These are phyloP conservation scores for Steinernema khuongi DNA, from an alignment of 1,140 invertebrate genomes.

Conservation along the genomic window DNA sequence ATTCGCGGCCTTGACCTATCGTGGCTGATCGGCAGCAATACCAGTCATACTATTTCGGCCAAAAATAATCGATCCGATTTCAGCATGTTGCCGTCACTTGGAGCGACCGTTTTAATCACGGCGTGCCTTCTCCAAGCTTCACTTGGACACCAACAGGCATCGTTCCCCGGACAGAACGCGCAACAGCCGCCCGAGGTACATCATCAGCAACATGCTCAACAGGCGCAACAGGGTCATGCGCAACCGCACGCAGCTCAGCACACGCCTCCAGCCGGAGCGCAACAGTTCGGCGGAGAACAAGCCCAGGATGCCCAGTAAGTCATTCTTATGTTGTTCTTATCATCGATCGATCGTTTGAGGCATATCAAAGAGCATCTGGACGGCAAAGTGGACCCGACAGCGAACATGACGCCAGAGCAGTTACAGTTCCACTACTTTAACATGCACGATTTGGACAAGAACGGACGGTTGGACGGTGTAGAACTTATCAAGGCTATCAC, in stretches of 20 bases:
- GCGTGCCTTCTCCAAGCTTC: background rate
- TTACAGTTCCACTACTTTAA: constrained; percentile 64
- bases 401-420: constrained; percentile 61
- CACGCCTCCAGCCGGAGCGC: constrained; percentile 30
- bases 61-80: background rate
- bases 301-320: constrained; percentile 55
- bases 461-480: constrained; percentile 50
- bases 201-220: constrained; percentile 28
- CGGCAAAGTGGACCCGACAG: constrained; percentile 58
- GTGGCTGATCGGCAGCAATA: no score
- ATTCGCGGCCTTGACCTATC: no score
- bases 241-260: constrained; percentile 42
- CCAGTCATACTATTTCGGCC: background rate
- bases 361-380: constrained; percentile 63
- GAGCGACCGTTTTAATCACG: background rate
- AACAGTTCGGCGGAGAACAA: constrained; percentile 53
- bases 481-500: constrained; percentile 57
- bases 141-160: background rate
- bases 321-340: constrained; percentile 16
- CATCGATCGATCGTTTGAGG: constrained; percentile 54
- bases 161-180: constrained; percentile 22
- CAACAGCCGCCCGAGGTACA: constrained; percentile 35
- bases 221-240: constrained; percentile 38
- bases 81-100: background rate
- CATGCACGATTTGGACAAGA: constrained; percentile 59